phyloP scores from a whole-genome alignment of 2,113 vertebrate genomes.

The Cinclus cinclus region DNA sequence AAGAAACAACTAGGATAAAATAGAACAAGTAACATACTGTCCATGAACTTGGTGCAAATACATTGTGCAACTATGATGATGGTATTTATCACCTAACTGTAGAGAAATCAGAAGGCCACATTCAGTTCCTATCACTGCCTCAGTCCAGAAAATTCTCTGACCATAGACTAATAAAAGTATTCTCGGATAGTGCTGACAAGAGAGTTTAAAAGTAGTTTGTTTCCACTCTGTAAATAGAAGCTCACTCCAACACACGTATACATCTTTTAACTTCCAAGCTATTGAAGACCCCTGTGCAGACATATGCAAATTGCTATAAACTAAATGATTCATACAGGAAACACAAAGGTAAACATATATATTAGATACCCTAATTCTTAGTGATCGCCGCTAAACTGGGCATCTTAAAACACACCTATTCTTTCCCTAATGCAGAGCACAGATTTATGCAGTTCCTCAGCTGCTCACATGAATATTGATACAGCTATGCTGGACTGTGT shows the following conservation, averaged over 20 bases:
- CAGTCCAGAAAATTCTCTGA: constrained; percentile 16
- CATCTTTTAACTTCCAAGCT: not conserved
- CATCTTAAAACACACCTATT: not conserved
- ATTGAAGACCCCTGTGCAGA: not conserved
- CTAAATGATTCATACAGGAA: not conserved
- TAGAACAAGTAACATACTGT: not conserved
- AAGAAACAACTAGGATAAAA: not conserved
- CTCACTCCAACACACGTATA: not conserved
- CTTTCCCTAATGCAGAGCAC: not conserved
- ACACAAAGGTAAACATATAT: not conserved
- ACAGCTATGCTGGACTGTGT: not conserved
- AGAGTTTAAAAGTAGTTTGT: constrained; percentile 24
- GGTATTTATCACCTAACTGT: not conserved
- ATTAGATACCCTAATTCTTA: not conserved
- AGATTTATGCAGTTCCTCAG: not conserved
- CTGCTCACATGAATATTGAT: not conserved
- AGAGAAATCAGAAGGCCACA: not conserved
- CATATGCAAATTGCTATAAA: not conserved
- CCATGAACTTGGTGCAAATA: not conserved
- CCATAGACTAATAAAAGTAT: not conserved
- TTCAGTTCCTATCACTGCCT: not conserved
- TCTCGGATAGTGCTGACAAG: constrained; percentile 7
- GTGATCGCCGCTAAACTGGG: not conserved
- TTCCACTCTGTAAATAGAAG: constrained; percentile 22
- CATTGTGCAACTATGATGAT: not conserved